These are phyloP conservation scores for Pseudochirops cupreus DNA, from an alignment of 2,797 vertebrate genomes.

Conservation along the genomic window DNA sequence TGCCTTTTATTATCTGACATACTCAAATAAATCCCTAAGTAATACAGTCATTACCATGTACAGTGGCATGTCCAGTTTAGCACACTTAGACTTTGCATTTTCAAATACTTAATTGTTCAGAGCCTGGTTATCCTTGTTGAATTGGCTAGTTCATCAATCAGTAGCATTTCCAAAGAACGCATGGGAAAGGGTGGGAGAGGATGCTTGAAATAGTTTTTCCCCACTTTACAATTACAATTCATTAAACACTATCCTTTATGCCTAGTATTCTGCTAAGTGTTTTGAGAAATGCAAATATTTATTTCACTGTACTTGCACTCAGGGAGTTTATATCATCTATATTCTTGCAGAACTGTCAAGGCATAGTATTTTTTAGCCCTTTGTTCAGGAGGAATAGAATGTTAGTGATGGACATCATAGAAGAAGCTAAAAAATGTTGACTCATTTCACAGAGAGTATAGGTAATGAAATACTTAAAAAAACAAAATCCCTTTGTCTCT, in stretches of 20 bases:
- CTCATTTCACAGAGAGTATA: neutral
- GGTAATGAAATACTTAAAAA: neutral
- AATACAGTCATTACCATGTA: constrained; percentile 60
- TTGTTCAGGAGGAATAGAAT: constrained; percentile 44
- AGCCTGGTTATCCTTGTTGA: constrained; percentile 75
- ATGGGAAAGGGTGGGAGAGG: constrained; percentile 35
- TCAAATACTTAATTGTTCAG: constrained; percentile 62
- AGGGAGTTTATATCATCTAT: constrained; percentile 32
- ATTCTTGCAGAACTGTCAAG: constrained; percentile 21
- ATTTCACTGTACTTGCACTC: constrained; percentile 6
- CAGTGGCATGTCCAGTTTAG: constrained; percentile 68
- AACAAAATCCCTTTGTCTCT: neutral
- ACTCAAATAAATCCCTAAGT: constrained; percentile 69
- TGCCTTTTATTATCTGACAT: constrained; percentile 76
- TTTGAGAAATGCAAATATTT: constrained; percentile 10
- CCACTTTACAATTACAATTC: neutral
- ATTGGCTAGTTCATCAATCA: constrained; percentile 78
- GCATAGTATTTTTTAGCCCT: constrained; percentile 55
- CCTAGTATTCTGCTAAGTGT: neutral
- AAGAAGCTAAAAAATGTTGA: neutral
- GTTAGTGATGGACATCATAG: neutral
- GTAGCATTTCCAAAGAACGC: constrained; percentile 62
- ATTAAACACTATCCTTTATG: constrained; percentile 36
- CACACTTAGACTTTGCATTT: constrained; percentile 59
- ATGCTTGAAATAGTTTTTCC: constrained; percentile 14